Conservation (phyloP, 2,797 vertebrate genomes). For the Melanotaenia boesemani region DNA sequence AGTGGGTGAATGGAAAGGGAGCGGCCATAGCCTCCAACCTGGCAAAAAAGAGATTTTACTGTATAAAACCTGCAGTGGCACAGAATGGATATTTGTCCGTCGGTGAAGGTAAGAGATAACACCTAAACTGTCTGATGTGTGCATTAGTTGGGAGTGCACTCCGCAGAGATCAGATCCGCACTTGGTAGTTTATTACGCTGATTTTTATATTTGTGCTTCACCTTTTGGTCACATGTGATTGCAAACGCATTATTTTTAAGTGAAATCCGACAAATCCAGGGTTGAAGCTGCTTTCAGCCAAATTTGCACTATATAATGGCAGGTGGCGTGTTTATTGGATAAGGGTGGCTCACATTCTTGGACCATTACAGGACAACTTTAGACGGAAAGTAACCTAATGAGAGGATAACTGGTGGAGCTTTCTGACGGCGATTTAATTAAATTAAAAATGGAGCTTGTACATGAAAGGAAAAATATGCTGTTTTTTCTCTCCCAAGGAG, state of each 20-base stretch:
- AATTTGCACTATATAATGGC: not conserved
- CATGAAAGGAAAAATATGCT: not conserved
- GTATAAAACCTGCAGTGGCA: slow-evolving; percentile 36
- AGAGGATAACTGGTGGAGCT: slow-evolving; percentile 1
- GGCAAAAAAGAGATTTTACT: slow-evolving; percentile 13
- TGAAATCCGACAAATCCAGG: not conserved
- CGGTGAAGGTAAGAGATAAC: slow-evolving; percentile 65
- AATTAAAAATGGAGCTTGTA: not conserved
- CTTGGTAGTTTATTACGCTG: slow-evolving; percentile 7
- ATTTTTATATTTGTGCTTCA: not conserved
- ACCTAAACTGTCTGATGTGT: not conserved
- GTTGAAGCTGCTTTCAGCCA: not conserved
- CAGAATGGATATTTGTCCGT: slow-evolving; percentile 65
- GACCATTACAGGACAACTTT: slow-evolving; percentile 36
- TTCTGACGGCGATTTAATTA: not conserved
- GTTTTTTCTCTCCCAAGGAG: not conserved
- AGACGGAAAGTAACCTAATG: slow-evolving; percentile 48
- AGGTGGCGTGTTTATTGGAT: slow-evolving; percentile 28
- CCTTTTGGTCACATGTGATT: no score
- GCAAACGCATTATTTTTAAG: not conserved
- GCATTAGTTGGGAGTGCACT: slow-evolving; percentile 1
- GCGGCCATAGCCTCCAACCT: slow-evolving; percentile 65
- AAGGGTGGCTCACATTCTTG: slow-evolving; percentile 20
- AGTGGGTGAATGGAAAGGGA: slow-evolving; percentile 69
- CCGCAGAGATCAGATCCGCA: not conserved